Evolutionary conservation across 2,888 invertebrate species (phyloP), one percentile per base, ranked within the genome.

Genomic region (Nomada fucata): DNA sequence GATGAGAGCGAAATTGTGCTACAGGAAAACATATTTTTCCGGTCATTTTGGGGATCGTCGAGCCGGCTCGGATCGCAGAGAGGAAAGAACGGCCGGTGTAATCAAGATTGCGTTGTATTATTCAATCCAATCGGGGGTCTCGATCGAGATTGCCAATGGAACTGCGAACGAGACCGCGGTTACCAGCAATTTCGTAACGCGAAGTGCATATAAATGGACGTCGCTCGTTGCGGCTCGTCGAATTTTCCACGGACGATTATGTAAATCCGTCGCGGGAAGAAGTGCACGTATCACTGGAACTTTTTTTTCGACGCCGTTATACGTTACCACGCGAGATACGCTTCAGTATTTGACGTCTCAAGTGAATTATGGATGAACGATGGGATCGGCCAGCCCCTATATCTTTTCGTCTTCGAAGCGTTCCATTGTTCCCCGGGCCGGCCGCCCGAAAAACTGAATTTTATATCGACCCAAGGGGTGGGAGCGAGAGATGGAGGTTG

Each of bases 341-440:
- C 18, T 20, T 2, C 52, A 13, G 29, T 73, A 26, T 78, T 81
- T 67, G 59, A 78, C 53, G 59, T 70, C 20, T 47, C 69, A 5
- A 7, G 60, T 77, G 77, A 77, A 81, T 81, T 73, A 76, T 72
- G 68, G 63, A 79, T 44, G 72, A 72, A 20, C 29, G 61, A 57
- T 64, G 55, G 76, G 52, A 52, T 52, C 55, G 20, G 68, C 63
- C 74, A 44, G 47, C 55, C 57, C 4, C 20, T 42, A 42, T 67
- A 23, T 53, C 50, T 53, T 60, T 59, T 59, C 79, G 20, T 70
- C 59, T 59, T 10, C 26, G 47, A 44, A 73, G 73, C 64, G 65
- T 7, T 18, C 26, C 64, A 74, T 81, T 79, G 60, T 79, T 70
- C 69, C 13, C 18, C 20, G 13, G 29, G 23, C 13, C 0, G 23